These are phyloP conservation scores for Himalopsyche japonica DNA, from an alignment of 2,888 invertebrate species.

Conservation along the genomic window DNA sequence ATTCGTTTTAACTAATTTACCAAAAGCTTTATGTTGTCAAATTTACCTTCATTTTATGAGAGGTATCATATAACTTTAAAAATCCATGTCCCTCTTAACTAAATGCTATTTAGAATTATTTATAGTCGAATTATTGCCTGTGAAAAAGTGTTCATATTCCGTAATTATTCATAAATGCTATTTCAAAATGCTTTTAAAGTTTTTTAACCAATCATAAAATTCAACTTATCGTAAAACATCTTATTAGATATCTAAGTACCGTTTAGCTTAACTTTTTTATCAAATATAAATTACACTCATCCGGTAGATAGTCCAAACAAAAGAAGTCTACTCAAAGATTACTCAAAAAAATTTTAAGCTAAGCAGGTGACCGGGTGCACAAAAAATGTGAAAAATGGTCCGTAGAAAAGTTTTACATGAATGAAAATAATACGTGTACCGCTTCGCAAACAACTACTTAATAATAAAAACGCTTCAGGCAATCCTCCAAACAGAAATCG, in stretches of 20 bases:
- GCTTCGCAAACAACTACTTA: not conserved
- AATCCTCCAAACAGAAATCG: slow-evolving; percentile 1
- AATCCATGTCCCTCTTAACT: too few species aligned
- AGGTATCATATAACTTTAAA: too few species aligned
- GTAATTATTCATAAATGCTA: not conserved
- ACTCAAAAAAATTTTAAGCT: not conserved
- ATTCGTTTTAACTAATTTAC: too few species aligned
- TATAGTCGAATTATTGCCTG: too few species aligned
- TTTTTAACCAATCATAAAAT: not conserved
- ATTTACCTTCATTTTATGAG: too few species aligned
- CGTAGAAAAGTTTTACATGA: slow-evolving; percentile 9
- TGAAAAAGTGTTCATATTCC: too few species aligned
- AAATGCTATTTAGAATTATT: too few species aligned
- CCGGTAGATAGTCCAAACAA: not conserved
- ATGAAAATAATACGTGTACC: slow-evolving; percentile 12
- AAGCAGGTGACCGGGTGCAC: not conserved
- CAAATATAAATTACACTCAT: not conserved
- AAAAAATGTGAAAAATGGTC: not conserved
- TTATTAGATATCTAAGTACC: not conserved
- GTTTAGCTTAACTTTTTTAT: not conserved
- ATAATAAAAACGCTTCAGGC: not conserved
- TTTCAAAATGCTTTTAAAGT: not conserved
- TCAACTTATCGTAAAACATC: not conserved
- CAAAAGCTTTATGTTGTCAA: too few species aligned
- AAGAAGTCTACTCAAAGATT: not conserved